Conservation (phyloP, 2,113 vertebrate species). For the zebrafish (Danio rerio) region DNA sequence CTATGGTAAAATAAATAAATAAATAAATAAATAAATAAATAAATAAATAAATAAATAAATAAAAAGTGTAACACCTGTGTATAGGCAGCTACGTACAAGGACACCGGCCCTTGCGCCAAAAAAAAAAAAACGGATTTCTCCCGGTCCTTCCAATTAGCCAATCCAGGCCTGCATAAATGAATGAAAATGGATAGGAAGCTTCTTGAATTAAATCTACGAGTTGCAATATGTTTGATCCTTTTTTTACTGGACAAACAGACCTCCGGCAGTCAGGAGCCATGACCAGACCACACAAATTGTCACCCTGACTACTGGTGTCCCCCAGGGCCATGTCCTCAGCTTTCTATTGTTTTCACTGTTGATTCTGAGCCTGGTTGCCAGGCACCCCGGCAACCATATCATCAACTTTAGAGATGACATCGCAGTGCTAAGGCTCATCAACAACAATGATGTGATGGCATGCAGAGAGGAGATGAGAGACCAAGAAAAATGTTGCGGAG, state of each 20-base stretch:
- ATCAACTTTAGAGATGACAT: slow-evolving; percentile 35
- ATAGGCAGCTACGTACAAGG: too few relatives aligned
- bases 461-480: slow-evolving; percentile 42
- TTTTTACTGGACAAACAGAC: slow-evolving; percentile 11
- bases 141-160: too few relatives aligned
- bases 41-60: too few relatives aligned
- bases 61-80: too few relatives aligned
- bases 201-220: not conserved
- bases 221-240: not conserved
- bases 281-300: slow-evolving; percentile 12
- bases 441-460: slow-evolving; percentile 32
- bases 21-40: too few relatives aligned
- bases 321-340: not conserved
- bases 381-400: slow-evolving; percentile 29
- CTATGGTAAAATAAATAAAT: too few relatives aligned
- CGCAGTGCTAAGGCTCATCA: slow-evolving; percentile 26
- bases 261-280: not conserved
- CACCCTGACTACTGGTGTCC: not conserved
- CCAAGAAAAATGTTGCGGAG: slow-evolving; percentile 15
- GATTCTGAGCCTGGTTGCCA: slow-evolving; percentile 20
- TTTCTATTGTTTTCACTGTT: slow-evolving; percentile 1
- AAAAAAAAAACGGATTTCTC: too few relatives aligned
- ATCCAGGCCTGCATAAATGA: too few relatives aligned
- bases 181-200: too few relatives aligned
- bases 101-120: too few relatives aligned